phyloP scores from a whole-genome alignment of 2,888 invertebrate genomes.

The Epirrhoe alternata region DNA sequence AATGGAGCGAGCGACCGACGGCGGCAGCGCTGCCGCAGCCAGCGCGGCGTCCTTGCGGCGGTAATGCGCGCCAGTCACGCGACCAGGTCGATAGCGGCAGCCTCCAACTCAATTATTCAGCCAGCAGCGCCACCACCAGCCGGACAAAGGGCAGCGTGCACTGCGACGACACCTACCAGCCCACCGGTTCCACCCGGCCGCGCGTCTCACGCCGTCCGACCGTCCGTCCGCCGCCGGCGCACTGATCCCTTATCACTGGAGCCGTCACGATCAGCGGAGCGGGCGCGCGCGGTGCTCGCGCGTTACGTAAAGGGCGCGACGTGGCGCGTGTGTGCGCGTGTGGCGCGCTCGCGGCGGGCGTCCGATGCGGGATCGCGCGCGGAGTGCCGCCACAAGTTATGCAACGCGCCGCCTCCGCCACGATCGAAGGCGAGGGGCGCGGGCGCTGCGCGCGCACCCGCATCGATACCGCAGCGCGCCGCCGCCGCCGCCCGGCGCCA shows the following conservation, averaged over 20 bases:
- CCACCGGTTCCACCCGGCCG: slow-evolving; percentile 64
- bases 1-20: slow-evolving; percentile 50
- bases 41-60: slow-evolving; percentile 81
- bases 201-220: slow-evolving; percentile 54
- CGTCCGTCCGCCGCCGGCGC: slow-evolving; percentile 59
- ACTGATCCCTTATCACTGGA: slow-evolving; percentile 68
- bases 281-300: slow-evolving; percentile 72
- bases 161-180: slow-evolving; percentile 76
- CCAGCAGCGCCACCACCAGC: slow-evolving; percentile 59
- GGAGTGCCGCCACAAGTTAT: slow-evolving; percentile 82
- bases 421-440: slow-evolving; percentile 76
- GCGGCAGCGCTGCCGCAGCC: slow-evolving; percentile 73
- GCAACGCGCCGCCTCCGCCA: slow-evolving; percentile 81
- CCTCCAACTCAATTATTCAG: slow-evolving; percentile 82
- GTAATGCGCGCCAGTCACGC: slow-evolving; percentile 77
- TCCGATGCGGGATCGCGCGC: slow-evolving; percentile 82
- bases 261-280: slow-evolving; percentile 56
- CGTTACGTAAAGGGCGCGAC: slow-evolving; percentile 83
- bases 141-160: slow-evolving; percentile 73
- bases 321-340: slow-evolving; percentile 73
- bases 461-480: slow-evolving; percentile 62
- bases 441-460: slow-evolving; percentile 75
- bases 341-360: slow-evolving; percentile 80
- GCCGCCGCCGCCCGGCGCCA: slow-evolving; percentile 51
- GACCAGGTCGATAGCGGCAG: slow-evolving; percentile 82